Evolutionary conservation across 2,797 vertebrate species (phyloP).

Genomic region (Cynodonichthys magdalenae): DNA sequence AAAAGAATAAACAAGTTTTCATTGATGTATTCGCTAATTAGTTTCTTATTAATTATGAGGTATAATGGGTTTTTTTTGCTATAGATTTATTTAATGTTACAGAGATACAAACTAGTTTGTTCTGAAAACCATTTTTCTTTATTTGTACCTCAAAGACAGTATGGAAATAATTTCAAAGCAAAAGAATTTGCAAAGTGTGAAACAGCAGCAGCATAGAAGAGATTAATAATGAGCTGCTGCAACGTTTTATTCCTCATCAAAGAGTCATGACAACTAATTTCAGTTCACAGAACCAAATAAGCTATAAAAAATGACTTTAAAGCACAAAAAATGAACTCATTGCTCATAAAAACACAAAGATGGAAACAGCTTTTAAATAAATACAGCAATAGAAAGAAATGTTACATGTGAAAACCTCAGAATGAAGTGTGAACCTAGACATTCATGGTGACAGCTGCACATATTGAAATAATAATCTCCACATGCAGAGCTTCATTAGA

Average conservation of each 20-base stretch:
- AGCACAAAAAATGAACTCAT: conserved; percentile 13
- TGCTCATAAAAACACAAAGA: conserved; percentile 8
- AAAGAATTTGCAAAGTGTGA: conserved; percentile 9
- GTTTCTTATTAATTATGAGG: too few species aligned
- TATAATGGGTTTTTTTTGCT: too few species aligned
- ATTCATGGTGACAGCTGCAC: conserved; percentile 25
- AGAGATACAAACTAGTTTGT: conserved; percentile 3
- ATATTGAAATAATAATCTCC: conserved; percentile 24
- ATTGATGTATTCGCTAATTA: too few species aligned
- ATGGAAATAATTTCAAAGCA: conserved; percentile 44
- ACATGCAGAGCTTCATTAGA: conserved; percentile 42
- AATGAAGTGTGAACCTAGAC: background rate
- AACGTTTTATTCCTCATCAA: conserved; percentile 28
- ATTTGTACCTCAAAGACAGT: conserved; percentile 14
- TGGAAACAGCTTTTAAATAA: conserved; percentile 52
- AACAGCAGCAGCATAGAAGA: conserved; percentile 7
- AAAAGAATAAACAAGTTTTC: too few species aligned
- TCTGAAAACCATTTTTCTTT: conserved; percentile 58
- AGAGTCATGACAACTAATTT: conserved; percentile 38
- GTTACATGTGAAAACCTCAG: background rate
- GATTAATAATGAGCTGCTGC: conserved; percentile 19
- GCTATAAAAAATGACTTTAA: background rate
- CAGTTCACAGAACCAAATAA: conserved; percentile 24
- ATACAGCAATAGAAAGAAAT: conserved; percentile 40
- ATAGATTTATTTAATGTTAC: too few species aligned